A percentile compares a stretch with the other conserved stretches of the same genome.
Conservation (phyloP, 2,888 invertebrate genomes). For the Lamproptera curius region DNA sequence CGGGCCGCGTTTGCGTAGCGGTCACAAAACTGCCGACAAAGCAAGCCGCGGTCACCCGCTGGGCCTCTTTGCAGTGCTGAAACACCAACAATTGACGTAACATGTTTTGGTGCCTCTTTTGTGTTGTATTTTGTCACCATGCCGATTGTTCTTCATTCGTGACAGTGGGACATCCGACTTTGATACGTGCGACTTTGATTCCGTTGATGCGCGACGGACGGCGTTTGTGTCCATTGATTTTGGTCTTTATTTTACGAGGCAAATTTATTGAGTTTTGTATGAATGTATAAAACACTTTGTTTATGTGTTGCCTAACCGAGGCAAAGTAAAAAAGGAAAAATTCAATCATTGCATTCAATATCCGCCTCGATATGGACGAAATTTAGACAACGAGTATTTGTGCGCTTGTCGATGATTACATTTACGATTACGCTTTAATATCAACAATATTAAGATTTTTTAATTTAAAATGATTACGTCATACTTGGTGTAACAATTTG, state of each 20-base stretch:
- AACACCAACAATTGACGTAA: conserved; percentile 62
- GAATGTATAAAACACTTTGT: too few species aligned
- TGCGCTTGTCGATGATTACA: too few species aligned
- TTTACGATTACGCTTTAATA: too few species aligned
- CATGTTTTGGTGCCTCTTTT: conserved; percentile 64
- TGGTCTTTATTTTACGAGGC: not conserved
- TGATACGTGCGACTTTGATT: conserved; percentile 4
- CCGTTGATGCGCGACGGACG: not conserved
- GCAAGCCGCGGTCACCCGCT: conserved; percentile 50
- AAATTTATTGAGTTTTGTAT: not conserved
- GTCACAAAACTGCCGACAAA: conserved; percentile 50
- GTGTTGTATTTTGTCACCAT: conserved; percentile 51
- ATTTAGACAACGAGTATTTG: too few species aligned
- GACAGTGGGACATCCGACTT: conserved; percentile 18
- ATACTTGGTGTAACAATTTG: too few species aligned
- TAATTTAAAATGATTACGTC: too few species aligned
- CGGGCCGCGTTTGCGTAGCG: conserved; percentile 43
- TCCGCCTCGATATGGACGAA: too few species aligned
- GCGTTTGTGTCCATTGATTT: not conserved
- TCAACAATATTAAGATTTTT: too few species aligned
- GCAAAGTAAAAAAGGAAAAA: too few species aligned
- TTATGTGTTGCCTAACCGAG: too few species aligned
- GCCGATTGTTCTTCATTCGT: conserved; percentile 45
- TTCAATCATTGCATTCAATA: too few species aligned
- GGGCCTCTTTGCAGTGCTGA: conserved; percentile 65